Conservation (phyloP, 2,888 invertebrate species). For the Operophtera brumata region DNA sequence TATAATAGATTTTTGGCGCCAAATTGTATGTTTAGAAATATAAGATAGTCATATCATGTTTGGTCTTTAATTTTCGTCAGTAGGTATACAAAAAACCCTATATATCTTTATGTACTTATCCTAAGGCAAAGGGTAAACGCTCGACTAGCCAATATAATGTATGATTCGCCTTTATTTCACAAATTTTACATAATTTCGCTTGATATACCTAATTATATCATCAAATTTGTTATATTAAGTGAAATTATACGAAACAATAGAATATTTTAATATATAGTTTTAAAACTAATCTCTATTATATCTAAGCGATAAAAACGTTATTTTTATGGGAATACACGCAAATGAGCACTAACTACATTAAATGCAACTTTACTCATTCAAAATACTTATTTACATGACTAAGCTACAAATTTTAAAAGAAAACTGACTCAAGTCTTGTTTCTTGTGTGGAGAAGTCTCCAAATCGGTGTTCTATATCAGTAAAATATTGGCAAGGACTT, state of each 20-base stretch:
- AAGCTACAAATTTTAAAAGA: constrained; percentile 37
- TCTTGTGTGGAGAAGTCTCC: constrained; percentile 1
- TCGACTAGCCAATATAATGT: constrained; percentile 65
- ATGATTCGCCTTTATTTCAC: constrained; percentile 14
- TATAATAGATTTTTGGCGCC: too few relatives aligned
- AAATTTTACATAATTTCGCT: constrained; percentile 11
- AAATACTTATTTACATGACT: constrained; percentile 66
- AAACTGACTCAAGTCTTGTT: constrained; percentile 28
- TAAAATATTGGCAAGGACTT: background rate
- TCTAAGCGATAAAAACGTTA: constrained; percentile 45
- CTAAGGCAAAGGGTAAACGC: constrained; percentile 51
- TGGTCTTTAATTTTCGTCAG: too few relatives aligned
- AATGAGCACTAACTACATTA: constrained; percentile 71
- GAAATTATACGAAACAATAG: constrained; percentile 2
- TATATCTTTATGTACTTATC: constrained; percentile 40
- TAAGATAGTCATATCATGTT: too few relatives aligned
- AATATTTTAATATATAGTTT: constrained; percentile 38
- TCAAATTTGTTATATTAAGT: constrained; percentile 2
- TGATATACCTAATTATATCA: background rate
- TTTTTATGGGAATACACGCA: constrained; percentile 45
- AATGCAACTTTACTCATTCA: constrained; percentile 69
- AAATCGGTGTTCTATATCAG: constrained; percentile 11
- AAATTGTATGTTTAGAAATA: too few relatives aligned
- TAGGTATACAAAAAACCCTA: too few relatives aligned
- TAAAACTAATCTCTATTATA: constrained; percentile 43